phyloP scores from a whole-genome alignment of 1,140 invertebrate genomes.

The Conus betulinus region DNA sequence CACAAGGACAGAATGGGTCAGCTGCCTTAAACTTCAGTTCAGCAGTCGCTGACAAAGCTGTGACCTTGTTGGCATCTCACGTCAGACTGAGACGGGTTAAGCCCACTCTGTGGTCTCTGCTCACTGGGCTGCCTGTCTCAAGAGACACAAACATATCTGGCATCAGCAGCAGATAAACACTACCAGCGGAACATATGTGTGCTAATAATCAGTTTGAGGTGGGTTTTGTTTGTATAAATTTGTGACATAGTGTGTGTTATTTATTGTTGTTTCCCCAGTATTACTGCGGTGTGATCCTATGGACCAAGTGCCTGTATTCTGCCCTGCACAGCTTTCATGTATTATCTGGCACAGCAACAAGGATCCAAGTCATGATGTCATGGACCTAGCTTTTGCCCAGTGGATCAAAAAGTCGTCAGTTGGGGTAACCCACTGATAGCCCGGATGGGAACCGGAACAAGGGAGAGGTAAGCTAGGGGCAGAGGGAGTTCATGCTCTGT shows the following conservation, averaged over 20 bases:
- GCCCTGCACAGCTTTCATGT: not conserved
- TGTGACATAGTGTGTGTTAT: slow-evolving; percentile 7
- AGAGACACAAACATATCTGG: too few relatives aligned
- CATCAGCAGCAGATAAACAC: too few relatives aligned
- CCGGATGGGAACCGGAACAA: not conserved
- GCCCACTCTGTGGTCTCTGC: too few relatives aligned
- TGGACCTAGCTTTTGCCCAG: not conserved
- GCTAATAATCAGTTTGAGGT: not conserved
- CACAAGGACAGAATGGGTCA: too few relatives aligned
- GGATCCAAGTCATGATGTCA: not conserved
- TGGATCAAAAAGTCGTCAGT: not conserved
- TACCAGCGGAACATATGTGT: too few relatives aligned
- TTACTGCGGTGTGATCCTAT: not conserved
- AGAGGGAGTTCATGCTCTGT: not conserved
- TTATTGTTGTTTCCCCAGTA: not conserved
- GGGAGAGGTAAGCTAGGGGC: not conserved
- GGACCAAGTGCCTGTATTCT: slow-evolving; percentile 22
- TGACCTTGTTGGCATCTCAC: too few relatives aligned
- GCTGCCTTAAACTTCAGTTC: too few relatives aligned
- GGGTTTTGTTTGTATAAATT: not conserved
- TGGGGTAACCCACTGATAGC: too few relatives aligned
- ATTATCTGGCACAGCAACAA: not conserved
- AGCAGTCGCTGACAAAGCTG: too few relatives aligned
- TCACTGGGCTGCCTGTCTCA: too few relatives aligned
- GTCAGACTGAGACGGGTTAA: too few relatives aligned